phyloP scores from a whole-genome alignment of 2,888 invertebrate genomes.

The Harpalus rufipes region DNA sequence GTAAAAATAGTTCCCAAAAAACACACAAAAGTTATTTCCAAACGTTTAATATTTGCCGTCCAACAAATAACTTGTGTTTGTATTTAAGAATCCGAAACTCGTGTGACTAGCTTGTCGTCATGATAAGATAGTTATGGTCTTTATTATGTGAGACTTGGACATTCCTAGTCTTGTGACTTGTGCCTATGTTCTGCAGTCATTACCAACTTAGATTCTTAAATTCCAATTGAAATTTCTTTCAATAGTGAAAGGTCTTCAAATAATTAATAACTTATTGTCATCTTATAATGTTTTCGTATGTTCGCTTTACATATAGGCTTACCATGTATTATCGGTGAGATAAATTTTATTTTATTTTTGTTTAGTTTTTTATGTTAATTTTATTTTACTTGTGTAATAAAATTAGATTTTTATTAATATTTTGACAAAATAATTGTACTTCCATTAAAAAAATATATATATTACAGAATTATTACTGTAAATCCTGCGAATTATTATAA shows the following conservation, averaged over 20 bases:
- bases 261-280: constrained; percentile 11
- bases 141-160: neutral
- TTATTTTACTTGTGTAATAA: too few relatives aligned
- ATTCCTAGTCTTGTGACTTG: neutral
- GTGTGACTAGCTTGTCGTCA: constrained; percentile 15
- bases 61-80: constrained; percentile 14
- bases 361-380: neutral
- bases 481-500: too few relatives aligned
- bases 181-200: neutral
- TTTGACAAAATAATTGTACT: too few relatives aligned
- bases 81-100: constrained; percentile 30
- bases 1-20: neutral
- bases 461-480: too few relatives aligned
- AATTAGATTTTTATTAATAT: too few relatives aligned
- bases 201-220: neutral
- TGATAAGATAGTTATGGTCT: constrained; percentile 28
- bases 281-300: constrained; percentile 24
- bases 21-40: neutral
- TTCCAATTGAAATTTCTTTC: neutral
- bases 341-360: constrained; percentile 5
- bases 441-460: too few relatives aligned
- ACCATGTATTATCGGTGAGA: constrained; percentile 37
- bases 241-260: constrained; percentile 2
- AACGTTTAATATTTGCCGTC: neutral
- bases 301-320: constrained; percentile 27